These are phyloP conservation scores for Manis pentadactyla DNA, from an alignment of 2,797 vertebrate genomes.

Conservation along the genomic window DNA sequence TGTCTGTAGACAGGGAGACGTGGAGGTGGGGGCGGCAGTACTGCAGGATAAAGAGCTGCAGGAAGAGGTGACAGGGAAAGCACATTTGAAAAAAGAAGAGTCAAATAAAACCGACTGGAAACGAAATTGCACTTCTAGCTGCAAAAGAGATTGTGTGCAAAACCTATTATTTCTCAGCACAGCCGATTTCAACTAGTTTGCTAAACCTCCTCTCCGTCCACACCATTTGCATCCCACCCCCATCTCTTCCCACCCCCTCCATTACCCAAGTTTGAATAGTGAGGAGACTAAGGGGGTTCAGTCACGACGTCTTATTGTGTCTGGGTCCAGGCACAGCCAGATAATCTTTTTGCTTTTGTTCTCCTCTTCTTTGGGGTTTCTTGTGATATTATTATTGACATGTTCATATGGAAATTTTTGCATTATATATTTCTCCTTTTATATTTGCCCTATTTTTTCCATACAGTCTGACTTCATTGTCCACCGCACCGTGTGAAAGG, in stretches of 20 bases:
- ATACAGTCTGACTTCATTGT: slow-evolving; percentile 72
- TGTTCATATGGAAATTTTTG: slow-evolving; percentile 86
- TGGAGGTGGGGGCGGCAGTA: slow-evolving; percentile 47
- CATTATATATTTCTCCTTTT: slow-evolving; percentile 78
- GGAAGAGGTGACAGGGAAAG: slow-evolving; percentile 71
- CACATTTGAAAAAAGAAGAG: slow-evolving; percentile 72
- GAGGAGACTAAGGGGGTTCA: slow-evolving; percentile 63
- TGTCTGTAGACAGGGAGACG: slow-evolving; percentile 66
- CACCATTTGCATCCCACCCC: not conserved
- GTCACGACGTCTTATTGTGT: slow-evolving; percentile 62
- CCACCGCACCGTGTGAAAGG: slow-evolving; percentile 58
- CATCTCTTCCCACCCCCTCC: not conserved
- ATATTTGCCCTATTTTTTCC: slow-evolving; percentile 76
- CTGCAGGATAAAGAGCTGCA: slow-evolving; percentile 75
- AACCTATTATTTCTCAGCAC: slow-evolving; percentile 80
- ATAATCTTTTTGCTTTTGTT: slow-evolving; percentile 85
- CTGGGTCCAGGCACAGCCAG: slow-evolving; percentile 68
- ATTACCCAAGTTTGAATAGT: slow-evolving; percentile 76
- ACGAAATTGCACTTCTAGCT: slow-evolving; percentile 81
- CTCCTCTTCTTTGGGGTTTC: slow-evolving; percentile 77
- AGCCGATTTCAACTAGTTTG: slow-evolving; percentile 74
- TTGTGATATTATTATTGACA: slow-evolving; percentile 82
- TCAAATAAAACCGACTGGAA: slow-evolving; percentile 75
- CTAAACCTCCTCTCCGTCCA: not conserved
- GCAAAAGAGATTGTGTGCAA: slow-evolving; percentile 73